Evolutionary conservation across 2,888 invertebrate species (phyloP).

Genomic region (Dichetophora obliterata): DNA sequence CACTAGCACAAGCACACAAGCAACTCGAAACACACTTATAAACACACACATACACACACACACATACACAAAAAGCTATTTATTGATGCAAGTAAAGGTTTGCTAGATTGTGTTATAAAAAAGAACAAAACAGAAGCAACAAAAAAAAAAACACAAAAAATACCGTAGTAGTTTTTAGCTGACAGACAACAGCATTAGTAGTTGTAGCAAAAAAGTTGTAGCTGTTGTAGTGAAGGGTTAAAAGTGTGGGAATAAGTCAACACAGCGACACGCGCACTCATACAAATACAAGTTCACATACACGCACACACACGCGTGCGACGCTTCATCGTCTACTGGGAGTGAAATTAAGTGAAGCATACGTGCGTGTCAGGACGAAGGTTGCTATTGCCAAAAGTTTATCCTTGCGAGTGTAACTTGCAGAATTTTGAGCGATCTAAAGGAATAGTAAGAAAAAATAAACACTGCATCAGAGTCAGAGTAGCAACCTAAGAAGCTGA

Average conservation of each 20-base stretch:
- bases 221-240: slow-evolving; percentile 8
- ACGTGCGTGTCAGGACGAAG: slow-evolving; percentile 37
- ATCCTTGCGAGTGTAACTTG: slow-evolving; percentile 17
- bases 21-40: too few species aligned
- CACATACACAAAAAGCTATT: background rate
- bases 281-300: background rate
- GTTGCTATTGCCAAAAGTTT: slow-evolving; percentile 33
- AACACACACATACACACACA: too few species aligned
- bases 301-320: background rate
- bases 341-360: slow-evolving; percentile 35
- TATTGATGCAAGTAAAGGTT: background rate
- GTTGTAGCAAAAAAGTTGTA: background rate
- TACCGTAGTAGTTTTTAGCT: slow-evolving; percentile 1
- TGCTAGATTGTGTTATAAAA: background rate
- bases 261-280: slow-evolving; percentile 7
- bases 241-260: slow-evolving; percentile 33
- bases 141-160: background rate
- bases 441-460: background rate
- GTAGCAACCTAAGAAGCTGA: background rate
- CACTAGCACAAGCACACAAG: background rate
- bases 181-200: slow-evolving; percentile 31
- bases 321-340: slow-evolving; percentile 2
- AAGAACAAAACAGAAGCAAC: background rate
- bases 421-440: background rate
- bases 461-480: background rate